phyloP scores from a whole-genome alignment of 2,888 invertebrate species.

The Eupithecia subfuscata region DNA sequence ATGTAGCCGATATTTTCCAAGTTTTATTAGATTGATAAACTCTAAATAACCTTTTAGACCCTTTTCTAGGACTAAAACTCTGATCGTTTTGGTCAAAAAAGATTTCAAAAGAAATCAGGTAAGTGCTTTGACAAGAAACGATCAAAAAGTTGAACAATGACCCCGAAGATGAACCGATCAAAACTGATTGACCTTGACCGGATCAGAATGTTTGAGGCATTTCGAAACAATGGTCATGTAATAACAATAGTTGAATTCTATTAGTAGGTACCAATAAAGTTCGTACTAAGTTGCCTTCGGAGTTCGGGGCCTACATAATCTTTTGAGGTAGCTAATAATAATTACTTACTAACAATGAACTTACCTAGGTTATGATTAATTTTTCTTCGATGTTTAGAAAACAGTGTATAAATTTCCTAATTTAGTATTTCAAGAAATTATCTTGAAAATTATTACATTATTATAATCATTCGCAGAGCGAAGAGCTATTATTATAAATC shows the following conservation, averaged over 20 bases:
- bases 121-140: neutral
- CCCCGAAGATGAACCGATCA: conserved; percentile 22
- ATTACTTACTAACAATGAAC: neutral
- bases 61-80: neutral
- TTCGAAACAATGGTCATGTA: conserved; percentile 64
- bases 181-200: conserved; percentile 47
- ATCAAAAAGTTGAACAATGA: conserved; percentile 20
- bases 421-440: neutral
- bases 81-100: neutral
- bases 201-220: conserved; percentile 46
- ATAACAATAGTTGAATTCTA: neutral
- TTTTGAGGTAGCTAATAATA: neutral
- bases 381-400: neutral
- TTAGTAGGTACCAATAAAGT: neutral
- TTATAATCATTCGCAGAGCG: neutral
- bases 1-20: neutral
- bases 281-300: neutral
- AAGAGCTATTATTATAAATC: neutral
- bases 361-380: neutral
- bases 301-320: neutral
- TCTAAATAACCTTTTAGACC: neutral
- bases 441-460: neutral
- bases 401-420: neutral
- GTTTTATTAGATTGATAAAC: neutral
- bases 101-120: neutral